Base-by-base conservation (phyloP, 1,140 invertebrate species). In the Branchinecta lindahli region DNA sequence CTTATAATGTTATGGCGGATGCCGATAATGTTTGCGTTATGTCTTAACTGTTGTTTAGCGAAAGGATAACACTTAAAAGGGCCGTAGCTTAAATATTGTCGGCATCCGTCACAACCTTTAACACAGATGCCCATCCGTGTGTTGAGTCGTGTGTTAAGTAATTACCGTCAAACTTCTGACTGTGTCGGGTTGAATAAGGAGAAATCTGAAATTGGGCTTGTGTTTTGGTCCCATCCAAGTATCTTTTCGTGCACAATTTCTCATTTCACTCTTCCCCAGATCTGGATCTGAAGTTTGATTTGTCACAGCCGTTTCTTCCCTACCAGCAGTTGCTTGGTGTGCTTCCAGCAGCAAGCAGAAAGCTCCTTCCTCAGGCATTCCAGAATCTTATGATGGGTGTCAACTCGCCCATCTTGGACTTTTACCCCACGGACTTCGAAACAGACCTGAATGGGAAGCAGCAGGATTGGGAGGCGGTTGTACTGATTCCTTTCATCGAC, bases 391-490 rank as follows among this genome's bases (percentile, higher is more conserved):
- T 98, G 87, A 86, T 84, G 0, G 84, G 86, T 52, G 81, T 86
- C n/a, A 79, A 83, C 68, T 97, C 93, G 20, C 87, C 91, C 0
- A 87, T 98, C 68, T 86, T 88, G 18, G 83, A 92, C 72, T 99
- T 89, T 78, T 99, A 96, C 81, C 96, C 96, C 0, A 75, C 82
- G 20, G 83, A 95, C 21, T 98, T 98, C 78, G 83, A 69, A 20
- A 73, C 77, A 18, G 83, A 84, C 75, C 75, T 84, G 12, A 86
- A 99, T 82, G 94, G 94, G 0, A 99, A 99, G 77, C 85, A 85
- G 75, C 90, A 96, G 75, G 92, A 96, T 71, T 99, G 95, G 95
- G 96, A 99, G 79, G 95, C 95, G 33, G 89, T 99, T 0, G 93
- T 98, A 8, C 81, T 98, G 0, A 94, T 98, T 75, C 95, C 95